These are phyloP conservation scores for Bhutanitis thaidina DNA, from an alignment of 2,888 invertebrate genomes.

Conservation along the genomic window DNA sequence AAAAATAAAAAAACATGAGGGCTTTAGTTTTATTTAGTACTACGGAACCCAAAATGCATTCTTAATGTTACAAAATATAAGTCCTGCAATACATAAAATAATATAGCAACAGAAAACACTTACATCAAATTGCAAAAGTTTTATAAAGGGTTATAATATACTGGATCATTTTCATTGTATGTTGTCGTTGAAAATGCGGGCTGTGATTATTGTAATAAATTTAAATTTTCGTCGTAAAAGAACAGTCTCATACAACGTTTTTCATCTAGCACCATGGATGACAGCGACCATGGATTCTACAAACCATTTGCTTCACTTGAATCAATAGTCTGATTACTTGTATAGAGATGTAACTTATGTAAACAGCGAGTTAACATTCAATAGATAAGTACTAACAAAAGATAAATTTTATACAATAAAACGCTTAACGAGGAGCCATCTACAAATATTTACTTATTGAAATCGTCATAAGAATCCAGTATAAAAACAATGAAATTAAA, in stretches of 20 bases:
- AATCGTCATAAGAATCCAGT: not conserved
- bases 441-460: slow-evolving; percentile 3
- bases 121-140: too few species aligned
- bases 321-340: slow-evolving; percentile 13
- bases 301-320: slow-evolving; percentile 2
- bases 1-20: too few species aligned
- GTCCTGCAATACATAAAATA: too few species aligned
- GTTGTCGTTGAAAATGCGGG: not conserved
- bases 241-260: not conserved
- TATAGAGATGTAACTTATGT: slow-evolving; percentile 12
- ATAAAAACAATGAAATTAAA: not conserved
- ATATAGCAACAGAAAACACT: too few species aligned
- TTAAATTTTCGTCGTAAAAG: not conserved
- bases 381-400: slow-evolving; percentile 3
- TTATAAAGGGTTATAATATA: not conserved
- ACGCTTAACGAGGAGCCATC: not conserved
- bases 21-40: too few species aligned
- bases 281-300: not conserved
- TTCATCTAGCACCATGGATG: too few species aligned
- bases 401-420: slow-evolving; percentile 9
- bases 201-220: not conserved
- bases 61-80: too few species aligned
- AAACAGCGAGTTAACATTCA: not conserved
- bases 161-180: not conserved
- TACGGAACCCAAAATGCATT: too few species aligned